Percentiles rank a stretch among this genome's conserved stretches.
Conservation (phyloP, 2,113 vertebrate genomes). For the Rousettus leschenaultii region DNA sequence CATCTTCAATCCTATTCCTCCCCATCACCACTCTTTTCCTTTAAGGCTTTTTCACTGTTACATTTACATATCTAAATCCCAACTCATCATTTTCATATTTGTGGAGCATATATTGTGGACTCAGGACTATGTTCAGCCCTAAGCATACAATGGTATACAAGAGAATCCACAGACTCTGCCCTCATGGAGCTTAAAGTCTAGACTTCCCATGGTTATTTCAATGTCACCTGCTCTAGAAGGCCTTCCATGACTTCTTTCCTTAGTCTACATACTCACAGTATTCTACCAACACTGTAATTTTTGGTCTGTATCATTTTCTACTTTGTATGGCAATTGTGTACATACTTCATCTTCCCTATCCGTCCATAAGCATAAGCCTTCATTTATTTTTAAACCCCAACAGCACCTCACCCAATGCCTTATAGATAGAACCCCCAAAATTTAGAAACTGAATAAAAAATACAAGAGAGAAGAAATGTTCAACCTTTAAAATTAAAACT, state of each 20-base stretch:
- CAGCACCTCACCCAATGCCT: neutral
- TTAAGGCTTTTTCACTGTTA: neutral
- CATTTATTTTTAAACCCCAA: conserved; percentile 21
- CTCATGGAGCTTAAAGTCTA: neutral
- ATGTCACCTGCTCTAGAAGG: neutral
- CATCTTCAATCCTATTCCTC: neutral
- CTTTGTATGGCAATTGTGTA: neutral
- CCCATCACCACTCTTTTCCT: neutral
- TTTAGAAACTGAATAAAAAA: neutral
- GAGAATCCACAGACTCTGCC: neutral
- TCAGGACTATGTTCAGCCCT: neutral
- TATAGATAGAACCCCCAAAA: neutral
- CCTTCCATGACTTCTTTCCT: neutral
- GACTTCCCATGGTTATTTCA: neutral
- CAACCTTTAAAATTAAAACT: conserved; percentile 9
- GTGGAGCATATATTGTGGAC: neutral
- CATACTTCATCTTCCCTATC: neutral
- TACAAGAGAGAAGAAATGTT: neutral
- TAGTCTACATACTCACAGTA: neutral
- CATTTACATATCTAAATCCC: conserved; percentile 16
- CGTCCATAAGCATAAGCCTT: neutral
- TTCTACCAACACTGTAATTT: neutral
- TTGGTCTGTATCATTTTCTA: neutral
- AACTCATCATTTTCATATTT: neutral
- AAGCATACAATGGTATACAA: neutral